A percentile compares a stretch with the other conserved stretches of the same genome.
These are phyloP conservation scores for Gulo gulo DNA, from an alignment of 2,113 vertebrate species.

Conservation along the genomic window DNA sequence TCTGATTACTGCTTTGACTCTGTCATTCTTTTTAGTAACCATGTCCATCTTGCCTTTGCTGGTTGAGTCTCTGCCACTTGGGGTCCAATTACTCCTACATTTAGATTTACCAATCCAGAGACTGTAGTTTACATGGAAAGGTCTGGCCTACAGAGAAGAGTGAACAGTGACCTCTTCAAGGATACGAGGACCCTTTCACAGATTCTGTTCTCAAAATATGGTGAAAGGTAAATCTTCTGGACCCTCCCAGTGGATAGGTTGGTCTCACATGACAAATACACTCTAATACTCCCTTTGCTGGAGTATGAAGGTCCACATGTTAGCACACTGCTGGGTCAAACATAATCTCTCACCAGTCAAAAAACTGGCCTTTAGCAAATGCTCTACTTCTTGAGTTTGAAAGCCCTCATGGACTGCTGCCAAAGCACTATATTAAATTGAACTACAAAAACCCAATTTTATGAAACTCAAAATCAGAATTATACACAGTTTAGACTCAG, in stretches of 20 bases:
- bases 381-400: not conserved
- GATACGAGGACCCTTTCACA: not conserved
- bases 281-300: not conserved
- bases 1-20: not conserved
- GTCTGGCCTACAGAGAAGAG: not conserved
- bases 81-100: not conserved
- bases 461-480: slow-evolving; percentile 18
- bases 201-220: not conserved
- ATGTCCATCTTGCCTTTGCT: not conserved
- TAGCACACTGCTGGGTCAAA: not conserved
- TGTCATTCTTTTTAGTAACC: not conserved
- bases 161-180: not conserved
- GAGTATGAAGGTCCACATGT: not conserved
- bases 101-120: not conserved
- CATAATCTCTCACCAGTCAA: not conserved
- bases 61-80: not conserved
- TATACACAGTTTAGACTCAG: not conserved
- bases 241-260: not conserved
- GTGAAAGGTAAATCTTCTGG: not conserved
- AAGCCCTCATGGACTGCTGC: not conserved
- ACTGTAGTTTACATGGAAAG: not conserved
- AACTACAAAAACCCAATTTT: slow-evolving; percentile 9
- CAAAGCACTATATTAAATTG: not conserved
- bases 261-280: not conserved
- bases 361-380: not conserved